Base-by-base conservation (phyloP, 1,140 invertebrate species). In the Papilio polytes region DNA sequence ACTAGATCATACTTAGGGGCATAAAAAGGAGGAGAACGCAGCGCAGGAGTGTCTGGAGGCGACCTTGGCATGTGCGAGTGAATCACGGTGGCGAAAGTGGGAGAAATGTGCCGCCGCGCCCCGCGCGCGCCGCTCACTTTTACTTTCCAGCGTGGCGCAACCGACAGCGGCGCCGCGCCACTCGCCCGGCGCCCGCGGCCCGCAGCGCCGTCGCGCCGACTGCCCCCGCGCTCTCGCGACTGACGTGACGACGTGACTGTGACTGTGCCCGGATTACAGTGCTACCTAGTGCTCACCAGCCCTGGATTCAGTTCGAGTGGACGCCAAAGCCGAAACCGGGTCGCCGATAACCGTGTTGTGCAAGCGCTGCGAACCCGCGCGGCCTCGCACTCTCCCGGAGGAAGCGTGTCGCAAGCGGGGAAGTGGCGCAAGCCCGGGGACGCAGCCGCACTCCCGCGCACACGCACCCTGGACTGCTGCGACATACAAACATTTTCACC, bases 41-140 rank as follows among this genome's bases (percentile, higher is more conserved):
- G 84, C 85, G 89, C 87, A 86, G 88, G 87, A 89, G 85, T 85
- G 83, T 87, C 88, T 89, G 91, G 91, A 91, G 88, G 87, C 90
- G 90, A 93, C 92, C 92, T 94, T 94, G 92, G 87, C 82, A 84
- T 80, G 82, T 79, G 80, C 78, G 82, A 78, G 88, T 94, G 93
- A 94, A 92, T 94, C 93, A 94, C 90, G 82, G 84, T 89, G 87
- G 92, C 93, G 94, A 95, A 95, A 95, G 94, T 95, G 93, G 94
- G 94, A 94, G 94, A 95, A 95, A 94, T 94, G 92, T 87, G 86
- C 84, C 87, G 84, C 89, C 90, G 87, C 92, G 89, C 90, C 89
- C 90, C 87, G 89, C 83, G 83, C 85, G 84, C 89, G 86, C 91
- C 91, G 88, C 88, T 94, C 89, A 95, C 94, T 95, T 95, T 95